phyloP scores from a whole-genome alignment of 2,113 vertebrate genomes.

The Eupsittula cactorum region DNA sequence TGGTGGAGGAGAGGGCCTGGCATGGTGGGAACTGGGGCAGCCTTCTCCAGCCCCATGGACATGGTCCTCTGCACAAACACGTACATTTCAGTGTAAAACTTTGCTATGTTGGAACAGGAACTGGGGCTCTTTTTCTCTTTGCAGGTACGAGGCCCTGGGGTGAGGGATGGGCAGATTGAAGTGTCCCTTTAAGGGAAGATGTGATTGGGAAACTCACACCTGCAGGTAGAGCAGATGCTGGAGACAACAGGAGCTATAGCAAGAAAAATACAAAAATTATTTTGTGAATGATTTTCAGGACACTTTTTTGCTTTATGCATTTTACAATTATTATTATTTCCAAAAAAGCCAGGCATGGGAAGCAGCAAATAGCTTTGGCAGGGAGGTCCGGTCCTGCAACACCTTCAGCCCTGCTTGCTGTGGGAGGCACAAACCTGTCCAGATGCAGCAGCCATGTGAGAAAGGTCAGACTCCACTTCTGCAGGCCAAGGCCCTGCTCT shows the following conservation, averaged over 20 bases:
- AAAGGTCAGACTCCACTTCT: not conserved
- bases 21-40: not conserved
- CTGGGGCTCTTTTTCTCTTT: too few relatives aligned
- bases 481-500: not conserved
- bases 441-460: not conserved
- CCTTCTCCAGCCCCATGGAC: too few relatives aligned
- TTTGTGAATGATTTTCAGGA: not conserved
- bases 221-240: not conserved
- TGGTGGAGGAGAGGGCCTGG: not conserved
- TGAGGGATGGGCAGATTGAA: too few relatives aligned
- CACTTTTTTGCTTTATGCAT: not conserved
- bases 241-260: not conserved
- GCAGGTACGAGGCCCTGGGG: not conserved
- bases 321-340: not conserved
- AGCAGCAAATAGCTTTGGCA: not conserved
- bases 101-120: not conserved
- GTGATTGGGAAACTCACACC: not conserved
- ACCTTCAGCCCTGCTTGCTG: not conserved
- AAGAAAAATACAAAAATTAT: not conserved
- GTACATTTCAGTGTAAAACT: too few relatives aligned
- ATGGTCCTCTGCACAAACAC: too few relatives aligned
- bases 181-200: not conserved
- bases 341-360: not conserved
- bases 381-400: not conserved
- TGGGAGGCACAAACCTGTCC: rapidly evolving